Base-by-base conservation (phyloP, 2,113 vertebrate genomes). In the Chamaetylas fuelleborni region DNA sequence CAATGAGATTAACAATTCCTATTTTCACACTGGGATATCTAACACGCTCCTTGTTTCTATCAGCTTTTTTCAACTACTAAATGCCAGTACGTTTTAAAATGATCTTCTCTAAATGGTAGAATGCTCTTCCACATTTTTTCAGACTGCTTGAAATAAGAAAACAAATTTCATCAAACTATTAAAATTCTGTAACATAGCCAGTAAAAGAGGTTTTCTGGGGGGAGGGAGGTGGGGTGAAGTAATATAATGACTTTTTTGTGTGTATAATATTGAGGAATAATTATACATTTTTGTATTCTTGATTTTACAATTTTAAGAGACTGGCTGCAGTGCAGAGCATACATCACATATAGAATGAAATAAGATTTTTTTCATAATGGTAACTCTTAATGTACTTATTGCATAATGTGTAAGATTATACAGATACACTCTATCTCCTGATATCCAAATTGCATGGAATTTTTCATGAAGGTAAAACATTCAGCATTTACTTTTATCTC, bases 141-240 rank as follows among this genome's bases (percentile, higher is more conserved):
- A 25, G 19, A 28, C 7, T 36, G 0, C 45, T 73, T 64, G 9
- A 69, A 82, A 56, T 51, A 69, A 7, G 6, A 54, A 85, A 64
- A 58, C 0, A 2, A 54, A 67, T 13, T 38, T 58, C 7, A 47
- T 33, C 8, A 34, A 58, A 64, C 4, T 26, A 29, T 13, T n/a
- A 64, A 71, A 85, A 80, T 64, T 65, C 18, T 51, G 9, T 36
- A 60, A 47, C 2, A 3, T 57, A 28, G 7, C 0, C 12, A 74
- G 18, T 9, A 15, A 80, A 64, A 50, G 0, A 10, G 26, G 13
- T 18, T 50, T 45, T 17, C 11, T 22, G 5, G 8, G 3, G 25
- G 11, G 0, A 4, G 23, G 11, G 8, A 4, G 17, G 0, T 10
- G 16, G 24, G 29, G 11, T 28, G 10, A 5, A 51, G 20, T 64